A percentile compares a stretch with the other conserved stretches of the same genome.
Evolutionary conservation across 2,797 vertebrate genomes (phyloP).

Genomic region (Ctenopoma multispine): DNA sequence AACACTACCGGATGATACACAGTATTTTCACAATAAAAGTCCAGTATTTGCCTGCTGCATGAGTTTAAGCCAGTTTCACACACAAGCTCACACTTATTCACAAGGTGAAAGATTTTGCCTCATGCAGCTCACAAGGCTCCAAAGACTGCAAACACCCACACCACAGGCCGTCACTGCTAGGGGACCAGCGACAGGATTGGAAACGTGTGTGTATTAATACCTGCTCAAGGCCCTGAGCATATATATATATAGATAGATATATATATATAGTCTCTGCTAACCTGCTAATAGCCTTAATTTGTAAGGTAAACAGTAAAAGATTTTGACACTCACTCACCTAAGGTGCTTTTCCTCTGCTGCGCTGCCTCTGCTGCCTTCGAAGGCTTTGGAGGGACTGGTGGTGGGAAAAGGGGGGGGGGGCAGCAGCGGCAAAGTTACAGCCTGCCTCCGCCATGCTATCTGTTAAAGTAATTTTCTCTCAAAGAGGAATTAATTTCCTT

Average conservation of each 20-base stretch:
- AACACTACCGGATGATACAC: neutral
- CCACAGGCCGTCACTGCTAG: constrained; percentile 51
- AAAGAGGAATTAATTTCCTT: constrained; percentile 96
- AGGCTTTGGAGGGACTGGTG: constrained; percentile 54
- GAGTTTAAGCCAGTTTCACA: constrained; percentile 12
- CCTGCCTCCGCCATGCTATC: constrained; percentile 78
- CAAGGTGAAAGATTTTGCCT: constrained; percentile 37
- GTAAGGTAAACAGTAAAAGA: constrained; percentile 79
- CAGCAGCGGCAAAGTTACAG: constrained; percentile 59
- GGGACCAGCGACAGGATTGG: constrained; percentile 63
- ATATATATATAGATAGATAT: constrained; percentile 58
- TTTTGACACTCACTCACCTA: constrained; percentile 76
- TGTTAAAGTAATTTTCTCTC: constrained; percentile 97
- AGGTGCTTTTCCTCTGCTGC: constrained; percentile 66
- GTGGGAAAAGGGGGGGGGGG: constrained; percentile 22
- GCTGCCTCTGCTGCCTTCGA: constrained; percentile 61
- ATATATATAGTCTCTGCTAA: constrained; percentile 60
- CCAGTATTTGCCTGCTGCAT: neutral
- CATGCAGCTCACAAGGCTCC: constrained; percentile 35
- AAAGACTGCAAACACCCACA: constrained; percentile 52
- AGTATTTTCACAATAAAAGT: constrained; percentile 41
- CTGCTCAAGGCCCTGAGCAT: constrained; percentile 58
- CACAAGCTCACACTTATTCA: constrained; percentile 20
- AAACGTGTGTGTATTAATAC: constrained; percentile 78
- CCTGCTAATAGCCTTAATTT: constrained; percentile 82